Evolutionary conservation across 2,113 vertebrate species (phyloP).

Genomic region (Notarius lentiginosus): DNA sequence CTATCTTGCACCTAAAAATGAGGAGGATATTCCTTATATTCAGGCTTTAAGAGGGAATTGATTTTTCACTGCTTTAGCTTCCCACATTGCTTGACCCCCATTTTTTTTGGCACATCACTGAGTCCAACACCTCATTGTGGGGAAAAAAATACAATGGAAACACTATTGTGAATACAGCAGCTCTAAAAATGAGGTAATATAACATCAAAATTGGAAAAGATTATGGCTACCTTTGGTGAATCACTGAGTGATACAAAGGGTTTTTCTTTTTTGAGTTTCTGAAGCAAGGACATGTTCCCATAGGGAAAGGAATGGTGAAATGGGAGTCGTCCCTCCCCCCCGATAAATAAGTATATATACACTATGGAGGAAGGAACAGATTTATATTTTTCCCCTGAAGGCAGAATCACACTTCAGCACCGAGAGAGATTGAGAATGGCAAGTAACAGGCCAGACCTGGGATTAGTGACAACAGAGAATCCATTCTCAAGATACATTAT

Average conservation of each 20-base stretch:
- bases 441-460: neutral
- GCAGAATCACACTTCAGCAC: slow-evolving; percentile 12
- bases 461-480: slow-evolving; percentile 17
- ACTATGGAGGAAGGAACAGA: slow-evolving; percentile 1
- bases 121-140: neutral
- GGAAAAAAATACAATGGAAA: neutral
- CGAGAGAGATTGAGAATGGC: slow-evolving; percentile 25
- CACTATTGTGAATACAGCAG: neutral
- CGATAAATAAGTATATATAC: neutral
- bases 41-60: slow-evolving; percentile 32
- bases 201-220: neutral
- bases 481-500: neutral
- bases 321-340: neutral
- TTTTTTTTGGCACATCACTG: neutral
- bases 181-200: slow-evolving; percentile 14
- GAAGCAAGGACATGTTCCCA: neutral
- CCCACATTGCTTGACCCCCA: neutral
- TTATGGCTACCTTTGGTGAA: neutral
- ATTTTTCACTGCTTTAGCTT: slow-evolving; percentile 15
- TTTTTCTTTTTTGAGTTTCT: neutral
- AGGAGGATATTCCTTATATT: slow-evolving; percentile 24
- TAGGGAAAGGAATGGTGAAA: neutral
- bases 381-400: neutral
- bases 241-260: neutral
- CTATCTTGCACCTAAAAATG: slow-evolving; percentile 15